Base-by-base conservation (phyloP, 2,888 invertebrate species). In the Spodoptera exigua region DNA sequence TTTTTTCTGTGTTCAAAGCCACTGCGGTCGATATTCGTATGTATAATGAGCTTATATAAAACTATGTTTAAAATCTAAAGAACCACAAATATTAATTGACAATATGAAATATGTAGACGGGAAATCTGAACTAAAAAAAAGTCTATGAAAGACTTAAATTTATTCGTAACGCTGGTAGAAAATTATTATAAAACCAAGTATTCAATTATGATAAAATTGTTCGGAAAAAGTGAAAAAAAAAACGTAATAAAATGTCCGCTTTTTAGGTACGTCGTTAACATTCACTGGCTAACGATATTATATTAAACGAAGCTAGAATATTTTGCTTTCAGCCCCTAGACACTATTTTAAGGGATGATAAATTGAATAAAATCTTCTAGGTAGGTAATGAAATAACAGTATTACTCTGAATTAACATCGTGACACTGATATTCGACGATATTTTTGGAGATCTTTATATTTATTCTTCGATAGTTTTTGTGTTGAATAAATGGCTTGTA, bases 311-410 rank as follows among this genome's bases (percentile, higher is more conserved):
- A 69, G 53, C 64, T 61, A 53, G 54, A 77, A 62, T 67, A 70
- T 67, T 67, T 63, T 54, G 43, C 56, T 57, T 70, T 59, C 39
- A 49, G 41, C 57, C 48, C 48, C 57, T 44, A 37, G 56, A 40
- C 48, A 61, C 60, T 62, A 66, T 59, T 63, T 70, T 41, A 27
- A 61, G 48, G 46, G 40, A 41, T 57, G 48, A 66, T 59, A 66
- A 70, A 75, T 72, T 68, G 36, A 75, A 74, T 74, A 63, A 76
- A 61, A 70, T 61, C 41, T 58, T 16, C 48, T 12, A 32, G 46
- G 39, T 73, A 32, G 44, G 40, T 73, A 63, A 54, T 59, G 44
- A 61, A 70, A 57, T 75, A 59, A 63, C 45, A 52, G 34, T 54
- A 70, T 76, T 61, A 58, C 35, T 37, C 40, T 11, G 27, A 43